Evolutionary conservation across 1,140 invertebrate species (phyloP), one percentile per base, ranked within the genome.

Genomic region (Magallana angulata): DNA sequence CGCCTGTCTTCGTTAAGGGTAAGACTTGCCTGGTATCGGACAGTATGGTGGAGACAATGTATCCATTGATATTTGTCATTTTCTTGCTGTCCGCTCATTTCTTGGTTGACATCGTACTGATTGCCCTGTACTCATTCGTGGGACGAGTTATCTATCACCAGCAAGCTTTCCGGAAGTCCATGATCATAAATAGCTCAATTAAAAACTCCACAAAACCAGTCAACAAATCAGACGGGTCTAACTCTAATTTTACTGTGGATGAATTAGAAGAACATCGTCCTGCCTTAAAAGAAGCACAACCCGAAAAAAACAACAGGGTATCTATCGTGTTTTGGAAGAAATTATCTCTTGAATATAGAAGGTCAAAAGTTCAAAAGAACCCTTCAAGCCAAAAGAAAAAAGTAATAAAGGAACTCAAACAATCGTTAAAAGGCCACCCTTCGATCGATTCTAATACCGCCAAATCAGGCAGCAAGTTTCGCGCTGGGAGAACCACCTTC

Each of bases 11-110:
- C 24, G 11, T 83, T 12, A 57, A 59, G 36, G 88, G 88, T 11
- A 87, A 87, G 56, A 89, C 88, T 4, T 89, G 88, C 71, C 14
- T 87, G 24, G 87, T 89, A 8, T 68, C 84, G 24, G 86, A 87
- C 57, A 58, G 18, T 24, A 82, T 81, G 82, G 56, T 68, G n/a
- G 12, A 24, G 7, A 85, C 85, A 0, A 87, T 85, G 11, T 89
- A 85, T 60, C 88, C 88, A 9, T 64, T 89, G 11, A 64, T 82
- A 18, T 87, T 85, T 82, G 82, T 87, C 48, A 30, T 85, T 14
- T 89, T 89, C 57, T 58, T 89, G 48, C 59, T 89, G 3, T 59
- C 85, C 0, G 71, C 82, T 36, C 88, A 89, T 57, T 87, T 89
- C 60, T 62, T 82, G 7, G 83, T 71, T 0, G 88, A 89, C 60